A percentile compares a stretch with the other conserved stretches of the same genome.
Evolutionary conservation across 2,113 vertebrate species (phyloP).

Genomic region (Zingel zingel): DNA sequence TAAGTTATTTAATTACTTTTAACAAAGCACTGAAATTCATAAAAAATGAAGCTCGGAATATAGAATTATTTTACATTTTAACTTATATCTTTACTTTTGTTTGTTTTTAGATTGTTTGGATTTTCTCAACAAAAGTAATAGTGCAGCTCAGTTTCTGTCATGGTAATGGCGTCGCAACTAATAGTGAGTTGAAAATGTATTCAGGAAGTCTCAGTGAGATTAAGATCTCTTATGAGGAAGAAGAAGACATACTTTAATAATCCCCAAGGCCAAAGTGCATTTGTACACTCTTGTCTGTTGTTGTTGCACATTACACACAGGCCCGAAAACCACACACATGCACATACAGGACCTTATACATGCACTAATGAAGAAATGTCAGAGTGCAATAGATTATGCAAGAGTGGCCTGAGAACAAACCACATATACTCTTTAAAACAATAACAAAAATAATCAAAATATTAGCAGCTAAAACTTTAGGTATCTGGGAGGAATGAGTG

Average conservation of each 20-base stretch:
- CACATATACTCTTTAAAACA: not conserved
- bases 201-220: slow-evolving; percentile 15
- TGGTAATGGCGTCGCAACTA: not conserved
- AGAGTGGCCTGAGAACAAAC: no score
- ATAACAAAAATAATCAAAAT: not conserved
- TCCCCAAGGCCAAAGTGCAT: no score
- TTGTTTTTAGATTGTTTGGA: not conserved
- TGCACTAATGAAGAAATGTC: no score
- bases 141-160: not conserved
- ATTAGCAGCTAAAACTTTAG: not conserved
- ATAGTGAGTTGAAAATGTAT: not conserved
- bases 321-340: no score
- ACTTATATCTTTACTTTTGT: not conserved
- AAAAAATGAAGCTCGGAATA: not conserved
- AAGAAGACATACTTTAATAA: not conserved
- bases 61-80: not conserved
- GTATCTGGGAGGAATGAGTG: no score
- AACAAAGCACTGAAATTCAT: not conserved
- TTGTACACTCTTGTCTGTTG: no score
- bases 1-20: not conserved
- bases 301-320: no score
- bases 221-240: not conserved
- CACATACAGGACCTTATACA: no score
- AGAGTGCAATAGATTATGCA: no score
- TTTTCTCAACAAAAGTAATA: not conserved